Evolutionary conservation across 2,113 vertebrate species (phyloP).

Genomic region (Steatornis caripensis): DNA sequence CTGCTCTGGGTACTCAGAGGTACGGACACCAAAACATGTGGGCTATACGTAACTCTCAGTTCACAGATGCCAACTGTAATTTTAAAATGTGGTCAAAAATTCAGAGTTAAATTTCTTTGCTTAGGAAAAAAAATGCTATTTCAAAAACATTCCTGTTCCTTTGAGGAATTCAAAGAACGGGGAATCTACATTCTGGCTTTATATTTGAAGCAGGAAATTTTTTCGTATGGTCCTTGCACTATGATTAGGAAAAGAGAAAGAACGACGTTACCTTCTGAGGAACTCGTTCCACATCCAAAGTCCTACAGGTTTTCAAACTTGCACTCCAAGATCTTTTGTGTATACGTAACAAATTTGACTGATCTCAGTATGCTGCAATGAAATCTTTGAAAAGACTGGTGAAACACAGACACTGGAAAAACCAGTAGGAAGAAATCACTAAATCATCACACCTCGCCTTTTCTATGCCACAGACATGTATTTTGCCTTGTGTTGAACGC

Average conservation of each 20-base stretch:
- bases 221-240: not conserved
- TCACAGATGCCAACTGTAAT: not conserved
- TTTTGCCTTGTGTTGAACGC: not conserved
- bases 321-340: not conserved
- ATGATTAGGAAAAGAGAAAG: not conserved
- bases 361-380: not conserved
- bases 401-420: not conserved
- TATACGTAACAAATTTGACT: not conserved
- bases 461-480: not conserved
- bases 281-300: not conserved
- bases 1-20: not conserved
- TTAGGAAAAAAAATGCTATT: not conserved
- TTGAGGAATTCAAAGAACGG: not conserved
- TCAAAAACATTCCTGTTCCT: not conserved
- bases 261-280: not conserved
- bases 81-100: not conserved
- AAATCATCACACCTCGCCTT: not conserved
- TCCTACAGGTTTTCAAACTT: not conserved
- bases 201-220: not conserved
- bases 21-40: fast-evolving
- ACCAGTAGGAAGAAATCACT: not conserved
- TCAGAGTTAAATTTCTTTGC: not conserved
- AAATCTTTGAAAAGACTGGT: not conserved
- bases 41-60: not conserved
- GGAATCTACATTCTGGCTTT: not conserved